These are phyloP conservation scores for Drosophila erecta DNA, from an alignment of 1,140 invertebrate species.

Conservation along the genomic window DNA sequence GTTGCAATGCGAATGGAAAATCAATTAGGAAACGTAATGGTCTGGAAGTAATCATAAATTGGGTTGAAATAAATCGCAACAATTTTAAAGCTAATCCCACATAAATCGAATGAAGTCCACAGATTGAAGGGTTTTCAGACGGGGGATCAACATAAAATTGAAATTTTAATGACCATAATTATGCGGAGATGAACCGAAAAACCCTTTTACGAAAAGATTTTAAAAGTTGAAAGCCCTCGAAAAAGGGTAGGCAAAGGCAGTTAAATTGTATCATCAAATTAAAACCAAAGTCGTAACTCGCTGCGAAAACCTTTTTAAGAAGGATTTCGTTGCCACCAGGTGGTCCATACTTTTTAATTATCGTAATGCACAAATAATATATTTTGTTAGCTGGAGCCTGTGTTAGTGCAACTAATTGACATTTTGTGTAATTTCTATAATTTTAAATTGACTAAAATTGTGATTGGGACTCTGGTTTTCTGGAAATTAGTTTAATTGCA, in stretches of 20 bases:
- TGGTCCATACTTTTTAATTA: conserved; percentile 16
- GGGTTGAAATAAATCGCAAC: conserved; percentile 54
- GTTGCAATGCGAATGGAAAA: conserved; percentile 63
- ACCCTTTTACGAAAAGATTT: conserved; percentile 38
- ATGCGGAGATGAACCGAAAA: conserved; percentile 21
- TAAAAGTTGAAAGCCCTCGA: conserved; percentile 10
- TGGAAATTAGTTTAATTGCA: conserved; percentile 68
- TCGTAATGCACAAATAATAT: not conserved
- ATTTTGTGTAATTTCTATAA: conserved; percentile 13
- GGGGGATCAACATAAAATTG: conserved; percentile 10
- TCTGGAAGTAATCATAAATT: conserved; percentile 77
- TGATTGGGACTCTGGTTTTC: conserved; percentile 18
- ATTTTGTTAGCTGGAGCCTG: not conserved
- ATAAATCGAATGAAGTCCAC: conserved; percentile 27
- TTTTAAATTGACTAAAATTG: conserved; percentile 45
- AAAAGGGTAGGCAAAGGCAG: conserved; percentile 20
- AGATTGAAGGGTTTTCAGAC: conserved; percentile 30
- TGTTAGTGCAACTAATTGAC: not conserved
- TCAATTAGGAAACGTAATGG: conserved; percentile 76
- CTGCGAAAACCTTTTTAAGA: not conserved
- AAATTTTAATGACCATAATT: conserved; percentile 59
- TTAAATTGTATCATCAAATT: conserved; percentile 42
- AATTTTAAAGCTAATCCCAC: conserved; percentile 31
- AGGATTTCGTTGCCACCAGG: conserved; percentile 14
- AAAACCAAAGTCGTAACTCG: conserved; percentile 15